A percentile compares a stretch with the other conserved stretches of the same genome.
Conservation (phyloP, 2,797 vertebrate species). For the Tenualosa ilisha region DNA sequence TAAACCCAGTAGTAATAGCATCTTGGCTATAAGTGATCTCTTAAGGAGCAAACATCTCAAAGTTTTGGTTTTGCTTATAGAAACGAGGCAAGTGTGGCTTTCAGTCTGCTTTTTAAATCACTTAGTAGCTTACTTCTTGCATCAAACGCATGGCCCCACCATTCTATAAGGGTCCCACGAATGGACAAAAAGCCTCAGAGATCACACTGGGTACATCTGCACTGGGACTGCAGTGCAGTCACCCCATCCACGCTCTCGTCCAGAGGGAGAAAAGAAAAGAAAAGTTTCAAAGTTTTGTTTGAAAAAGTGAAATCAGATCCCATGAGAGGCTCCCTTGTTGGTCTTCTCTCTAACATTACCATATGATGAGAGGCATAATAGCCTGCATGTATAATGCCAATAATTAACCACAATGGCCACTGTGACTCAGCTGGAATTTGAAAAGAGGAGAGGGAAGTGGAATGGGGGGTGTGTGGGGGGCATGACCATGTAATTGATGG, state of each 20-base stretch:
- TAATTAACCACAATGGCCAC: conserved; percentile 72
- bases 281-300: not conserved
- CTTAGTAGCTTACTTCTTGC: not conserved
- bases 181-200: not conserved
- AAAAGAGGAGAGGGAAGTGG: conserved; percentile 26
- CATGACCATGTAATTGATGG: conserved; percentile 72
- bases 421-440: conserved; percentile 62
- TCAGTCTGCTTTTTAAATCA: not conserved
- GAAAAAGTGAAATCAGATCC: too few relatives aligned
- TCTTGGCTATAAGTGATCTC: not conserved
- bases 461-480: conserved; percentile 51
- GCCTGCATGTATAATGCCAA: conserved; percentile 70
- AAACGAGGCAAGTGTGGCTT: not conserved
- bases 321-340: conserved; percentile 46
- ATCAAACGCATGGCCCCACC: not conserved
- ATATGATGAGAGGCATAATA: conserved; percentile 69
- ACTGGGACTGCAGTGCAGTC: not conserved
- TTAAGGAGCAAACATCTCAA: not conserved
- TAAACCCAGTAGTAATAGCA: not conserved
- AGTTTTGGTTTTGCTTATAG: not conserved
- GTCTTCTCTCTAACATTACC: conserved; percentile 32
- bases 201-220: not conserved
- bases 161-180: not conserved
- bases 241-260: not conserved
- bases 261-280: too few relatives aligned